phyloP scores from a whole-genome alignment of 2,888 invertebrate genomes.

The Lycophotia porphyrea region DNA sequence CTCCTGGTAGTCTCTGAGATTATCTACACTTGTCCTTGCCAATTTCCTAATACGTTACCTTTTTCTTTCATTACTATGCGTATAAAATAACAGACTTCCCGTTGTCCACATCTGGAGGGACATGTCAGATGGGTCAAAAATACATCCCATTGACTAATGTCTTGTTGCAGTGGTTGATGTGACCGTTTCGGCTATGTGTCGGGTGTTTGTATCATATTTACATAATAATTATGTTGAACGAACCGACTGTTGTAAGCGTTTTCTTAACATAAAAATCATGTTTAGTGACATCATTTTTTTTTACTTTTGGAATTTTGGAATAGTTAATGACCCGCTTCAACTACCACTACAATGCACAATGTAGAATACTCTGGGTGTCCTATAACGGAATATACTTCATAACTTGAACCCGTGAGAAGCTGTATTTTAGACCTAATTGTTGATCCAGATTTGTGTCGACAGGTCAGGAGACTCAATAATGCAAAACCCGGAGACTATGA shows the following conservation, averaged over 20 bases:
- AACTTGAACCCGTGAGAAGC: background rate
- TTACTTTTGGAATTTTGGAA: background rate
- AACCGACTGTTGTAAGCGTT: background rate
- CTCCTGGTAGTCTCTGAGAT: too few relatives aligned
- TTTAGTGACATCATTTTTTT: background rate
- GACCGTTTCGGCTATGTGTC: background rate
- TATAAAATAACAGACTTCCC: too few relatives aligned
- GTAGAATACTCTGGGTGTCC: background rate
- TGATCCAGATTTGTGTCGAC: conserved; percentile 22
- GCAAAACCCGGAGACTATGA: conserved; percentile 68
- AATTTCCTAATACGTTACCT: too few relatives aligned
- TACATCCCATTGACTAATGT: too few relatives aligned
- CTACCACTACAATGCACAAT: background rate
- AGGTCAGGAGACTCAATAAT: conserved; percentile 69
- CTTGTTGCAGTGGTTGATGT: background rate
- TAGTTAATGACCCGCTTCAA: too few relatives aligned
- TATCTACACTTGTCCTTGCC: too few relatives aligned
- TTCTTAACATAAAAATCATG: background rate
- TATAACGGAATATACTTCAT: background rate
- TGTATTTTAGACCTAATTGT: background rate
- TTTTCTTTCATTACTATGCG: too few relatives aligned
- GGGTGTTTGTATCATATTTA: background rate
- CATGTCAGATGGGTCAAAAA: too few relatives aligned
- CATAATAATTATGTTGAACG: background rate
- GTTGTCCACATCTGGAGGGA: too few relatives aligned